Conservation (phyloP, 2,113 vertebrate genomes). For the Ptychochromis oligacanthus region DNA sequence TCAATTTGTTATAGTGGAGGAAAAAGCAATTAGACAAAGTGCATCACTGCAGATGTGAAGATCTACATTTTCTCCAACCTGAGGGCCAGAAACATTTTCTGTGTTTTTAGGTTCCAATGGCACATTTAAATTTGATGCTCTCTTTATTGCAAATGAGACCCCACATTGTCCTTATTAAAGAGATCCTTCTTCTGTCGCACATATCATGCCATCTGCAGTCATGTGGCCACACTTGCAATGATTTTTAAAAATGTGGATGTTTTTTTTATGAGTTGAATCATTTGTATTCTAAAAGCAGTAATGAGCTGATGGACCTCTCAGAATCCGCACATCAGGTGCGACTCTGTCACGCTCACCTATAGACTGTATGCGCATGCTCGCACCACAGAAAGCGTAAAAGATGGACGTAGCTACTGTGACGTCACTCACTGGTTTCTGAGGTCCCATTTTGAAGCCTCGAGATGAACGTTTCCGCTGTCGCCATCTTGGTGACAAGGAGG, state of each 20-base stretch:
- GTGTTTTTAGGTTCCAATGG: neutral
- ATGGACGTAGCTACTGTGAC: too few relatives aligned
- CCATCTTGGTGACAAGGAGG: too few relatives aligned
- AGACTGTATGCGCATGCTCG: neutral
- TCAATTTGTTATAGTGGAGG: conserved; percentile 17
- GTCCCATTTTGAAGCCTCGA: too few relatives aligned
- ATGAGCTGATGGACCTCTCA: neutral
- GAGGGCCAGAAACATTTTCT: neutral
- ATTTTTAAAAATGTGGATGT: too few relatives aligned
- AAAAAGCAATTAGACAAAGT: conserved; percentile 32
- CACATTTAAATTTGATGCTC: neutral
- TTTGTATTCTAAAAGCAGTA: neutral
- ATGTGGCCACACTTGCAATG: neutral
- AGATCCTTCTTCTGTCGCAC: neutral
- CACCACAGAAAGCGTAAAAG: too few relatives aligned
- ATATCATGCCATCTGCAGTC: neutral
- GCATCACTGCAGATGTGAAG: neutral
- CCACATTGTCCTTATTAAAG: neutral
- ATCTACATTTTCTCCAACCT: conserved; percentile 7
- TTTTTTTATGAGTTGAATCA: too few relatives aligned
- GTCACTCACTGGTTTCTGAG: too few relatives aligned
- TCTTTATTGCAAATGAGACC: neutral
- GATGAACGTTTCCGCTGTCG: too few relatives aligned
- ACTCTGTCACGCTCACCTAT: neutral
- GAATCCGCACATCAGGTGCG: neutral